phyloP scores from a whole-genome alignment of 2,888 invertebrate species.

The Drosophila nr. perissopoda region DNA sequence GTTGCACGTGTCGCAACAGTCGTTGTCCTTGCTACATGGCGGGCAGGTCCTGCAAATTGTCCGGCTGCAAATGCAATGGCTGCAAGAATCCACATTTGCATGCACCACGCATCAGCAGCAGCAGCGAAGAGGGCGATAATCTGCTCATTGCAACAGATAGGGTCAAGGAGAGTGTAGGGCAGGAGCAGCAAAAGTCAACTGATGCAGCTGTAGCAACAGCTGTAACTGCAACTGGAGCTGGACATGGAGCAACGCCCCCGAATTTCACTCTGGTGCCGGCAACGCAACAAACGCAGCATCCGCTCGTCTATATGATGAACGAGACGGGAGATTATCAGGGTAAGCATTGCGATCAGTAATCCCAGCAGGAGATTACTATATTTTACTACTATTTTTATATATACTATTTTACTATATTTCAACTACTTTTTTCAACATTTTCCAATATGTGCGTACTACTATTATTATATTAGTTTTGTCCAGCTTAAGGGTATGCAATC shows the following conservation, averaged over 20 bases:
- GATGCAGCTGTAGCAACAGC: slow-evolving; percentile 15
- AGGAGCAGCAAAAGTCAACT: background rate
- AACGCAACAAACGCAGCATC: slow-evolving; percentile 75
- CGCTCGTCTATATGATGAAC: slow-evolving; percentile 82
- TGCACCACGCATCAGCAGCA: slow-evolving; percentile 90
- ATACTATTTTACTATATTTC: no score
- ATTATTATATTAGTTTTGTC: background rate
- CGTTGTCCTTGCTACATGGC: slow-evolving; percentile 97
- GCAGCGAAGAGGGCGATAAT: slow-evolving; percentile 29
- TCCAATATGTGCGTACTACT: no score
- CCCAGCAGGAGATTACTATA: background rate
- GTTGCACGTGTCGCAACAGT: slow-evolving; percentile 97
- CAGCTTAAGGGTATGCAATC: background rate
- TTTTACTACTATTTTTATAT: no score
- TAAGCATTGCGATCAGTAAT: slow-evolving; percentile 36
- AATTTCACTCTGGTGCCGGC: slow-evolving; percentile 38
- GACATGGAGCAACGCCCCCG: background rate
- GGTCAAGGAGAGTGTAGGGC: background rate
- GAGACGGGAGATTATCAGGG: slow-evolving; percentile 83
- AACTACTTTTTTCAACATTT: no score
- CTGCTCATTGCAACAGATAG: slow-evolving; percentile 15
- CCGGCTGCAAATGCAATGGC: slow-evolving; percentile 95
- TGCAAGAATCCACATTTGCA: slow-evolving; percentile 94
- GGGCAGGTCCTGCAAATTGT: slow-evolving; percentile 91
- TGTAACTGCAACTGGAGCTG: slow-evolving; percentile 2